Conservation (phyloP, 2,888 invertebrate genomes). For the Cheilosia impressa region DNA sequence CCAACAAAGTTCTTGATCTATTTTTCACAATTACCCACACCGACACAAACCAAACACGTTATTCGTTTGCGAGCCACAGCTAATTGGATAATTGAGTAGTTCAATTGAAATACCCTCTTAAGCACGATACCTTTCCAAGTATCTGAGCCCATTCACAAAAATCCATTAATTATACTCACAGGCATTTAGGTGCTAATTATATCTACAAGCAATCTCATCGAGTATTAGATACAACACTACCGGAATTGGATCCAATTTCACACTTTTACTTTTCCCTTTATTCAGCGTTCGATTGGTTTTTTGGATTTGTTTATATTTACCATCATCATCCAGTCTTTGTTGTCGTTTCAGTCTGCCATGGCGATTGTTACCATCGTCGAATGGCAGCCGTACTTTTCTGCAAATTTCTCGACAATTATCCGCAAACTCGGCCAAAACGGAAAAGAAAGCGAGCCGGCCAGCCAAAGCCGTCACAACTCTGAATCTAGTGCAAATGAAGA, state of each 20-base stretch:
- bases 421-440: not conserved
- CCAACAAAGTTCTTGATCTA: no score
- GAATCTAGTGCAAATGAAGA: slow-evolving; percentile 45
- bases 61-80: not conserved
- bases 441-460: no score
- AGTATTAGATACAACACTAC: slow-evolving; percentile 14
- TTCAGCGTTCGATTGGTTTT: slow-evolving; percentile 14
- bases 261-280: slow-evolving; percentile 35
- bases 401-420: not conserved
- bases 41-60: no score
- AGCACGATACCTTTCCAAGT: not conserved
- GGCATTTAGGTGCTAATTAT: slow-evolving; percentile 37
- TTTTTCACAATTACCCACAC: no score
- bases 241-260: slow-evolving; percentile 60
- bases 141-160: slow-evolving; percentile 31
- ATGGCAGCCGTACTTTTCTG: no score
- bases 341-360: not conserved
- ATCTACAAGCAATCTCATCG: slow-evolving; percentile 8
- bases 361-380: slow-evolving; percentile 22
- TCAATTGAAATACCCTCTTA: slow-evolving; percentile 12
- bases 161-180: slow-evolving; percentile 39
- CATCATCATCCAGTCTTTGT: not conserved
- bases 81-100: not conserved
- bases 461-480: not conserved
- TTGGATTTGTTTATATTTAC: slow-evolving; percentile 3